A percentile compares a stretch with the other conserved stretches of the same genome.
phyloP scores from a whole-genome alignment of 2,888 invertebrate species.

The Palloptera scutellata region DNA sequence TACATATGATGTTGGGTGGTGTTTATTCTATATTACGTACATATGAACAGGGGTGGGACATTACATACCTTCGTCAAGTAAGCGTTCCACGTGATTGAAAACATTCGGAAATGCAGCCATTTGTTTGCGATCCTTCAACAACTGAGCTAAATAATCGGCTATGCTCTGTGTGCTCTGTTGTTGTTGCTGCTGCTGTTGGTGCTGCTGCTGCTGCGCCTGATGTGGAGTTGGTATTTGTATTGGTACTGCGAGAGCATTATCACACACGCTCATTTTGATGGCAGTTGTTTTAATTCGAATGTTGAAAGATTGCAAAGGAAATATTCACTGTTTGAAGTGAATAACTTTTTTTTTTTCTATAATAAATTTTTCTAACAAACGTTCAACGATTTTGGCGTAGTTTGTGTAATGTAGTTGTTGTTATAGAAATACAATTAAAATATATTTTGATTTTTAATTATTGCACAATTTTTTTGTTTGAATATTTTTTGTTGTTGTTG shows the following conservation, averaged over 20 bases:
- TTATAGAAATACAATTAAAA: slow-evolving; percentile 13
- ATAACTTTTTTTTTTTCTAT: slow-evolving; percentile 7
- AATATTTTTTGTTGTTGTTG: slow-evolving; percentile 14
- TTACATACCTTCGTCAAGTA: slow-evolving; percentile 95
- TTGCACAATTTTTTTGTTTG: slow-evolving; percentile 25
- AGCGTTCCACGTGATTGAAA: slow-evolving; percentile 98
- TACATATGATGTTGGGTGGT: no score
- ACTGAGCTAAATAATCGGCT: slow-evolving; percentile 99
- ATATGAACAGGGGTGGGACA: no score
- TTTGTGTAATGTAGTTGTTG: neutral
- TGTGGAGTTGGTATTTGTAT: slow-evolving; percentile 42
- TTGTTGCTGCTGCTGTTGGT: slow-evolving; percentile 49
- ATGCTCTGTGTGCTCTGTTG: slow-evolving; percentile 89
- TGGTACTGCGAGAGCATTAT: slow-evolving; percentile 60
- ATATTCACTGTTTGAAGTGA: neutral
- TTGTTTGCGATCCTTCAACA: slow-evolving; percentile 99
- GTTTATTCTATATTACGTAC: no score
- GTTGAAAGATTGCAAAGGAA: slow-evolving; percentile 26
- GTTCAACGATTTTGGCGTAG: slow-evolving; percentile 19
- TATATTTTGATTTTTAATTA: slow-evolving; percentile 19
- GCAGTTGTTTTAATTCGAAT: slow-evolving; percentile 11
- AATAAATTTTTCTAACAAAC: slow-evolving; percentile 10
- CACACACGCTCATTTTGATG: slow-evolving; percentile 63
- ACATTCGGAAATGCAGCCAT: slow-evolving; percentile 99
- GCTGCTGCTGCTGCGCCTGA: slow-evolving; percentile 64